phyloP scores from a whole-genome alignment of 2,797 vertebrate genomes.

The Arrhamphus sclerolepis region DNA sequence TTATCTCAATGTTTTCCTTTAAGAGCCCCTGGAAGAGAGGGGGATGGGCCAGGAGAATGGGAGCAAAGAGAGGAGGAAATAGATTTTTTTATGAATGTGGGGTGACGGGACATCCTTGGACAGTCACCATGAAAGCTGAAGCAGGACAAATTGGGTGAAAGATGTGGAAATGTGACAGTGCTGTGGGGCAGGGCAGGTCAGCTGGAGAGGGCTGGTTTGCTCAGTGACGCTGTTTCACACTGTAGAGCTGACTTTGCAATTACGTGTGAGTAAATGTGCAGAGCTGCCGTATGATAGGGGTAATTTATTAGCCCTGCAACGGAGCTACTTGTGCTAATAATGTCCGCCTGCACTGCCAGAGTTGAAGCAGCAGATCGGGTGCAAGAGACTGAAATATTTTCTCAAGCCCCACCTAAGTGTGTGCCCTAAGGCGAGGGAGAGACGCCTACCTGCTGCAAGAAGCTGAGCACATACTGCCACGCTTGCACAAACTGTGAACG shows the following conservation, averaged over 20 bases:
- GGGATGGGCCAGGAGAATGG: constrained; percentile 62
- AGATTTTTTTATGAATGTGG: constrained; percentile 46
- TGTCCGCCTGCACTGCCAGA: constrained; percentile 16
- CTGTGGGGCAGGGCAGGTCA: constrained; percentile 42
- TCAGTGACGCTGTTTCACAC: constrained; percentile 54
- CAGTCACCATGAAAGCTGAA: constrained; percentile 39
- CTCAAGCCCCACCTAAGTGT: constrained; percentile 78
- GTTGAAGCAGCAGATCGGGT: constrained; percentile 26
- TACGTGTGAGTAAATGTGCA: constrained; percentile 23
- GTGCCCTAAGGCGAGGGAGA: constrained; percentile 77
- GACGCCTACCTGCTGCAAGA: constrained; percentile 72
- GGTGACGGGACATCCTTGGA: constrained; percentile 58
- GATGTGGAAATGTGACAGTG: constrained; percentile 35
- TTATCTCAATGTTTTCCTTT: constrained; percentile 84
- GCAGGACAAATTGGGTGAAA: constrained; percentile 1
- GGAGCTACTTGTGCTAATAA: constrained; percentile 21
- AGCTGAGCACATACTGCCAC: constrained; percentile 46
- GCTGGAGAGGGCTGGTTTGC: constrained; percentile 45
- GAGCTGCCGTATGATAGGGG: constrained; percentile 18
- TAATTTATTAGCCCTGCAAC: constrained; percentile 30
- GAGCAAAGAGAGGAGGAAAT: constrained; percentile 63
- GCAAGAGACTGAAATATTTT: constrained; percentile 74
- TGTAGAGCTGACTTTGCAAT: constrained; percentile 70
- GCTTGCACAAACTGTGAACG: constrained; percentile 47
- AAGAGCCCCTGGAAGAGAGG: constrained; percentile 76